Evolutionary conservation across 2,113 vertebrate species (phyloP), one percentile per base, ranked within the genome.

Genomic region (Hypocryptadius cinnamomeus): DNA sequence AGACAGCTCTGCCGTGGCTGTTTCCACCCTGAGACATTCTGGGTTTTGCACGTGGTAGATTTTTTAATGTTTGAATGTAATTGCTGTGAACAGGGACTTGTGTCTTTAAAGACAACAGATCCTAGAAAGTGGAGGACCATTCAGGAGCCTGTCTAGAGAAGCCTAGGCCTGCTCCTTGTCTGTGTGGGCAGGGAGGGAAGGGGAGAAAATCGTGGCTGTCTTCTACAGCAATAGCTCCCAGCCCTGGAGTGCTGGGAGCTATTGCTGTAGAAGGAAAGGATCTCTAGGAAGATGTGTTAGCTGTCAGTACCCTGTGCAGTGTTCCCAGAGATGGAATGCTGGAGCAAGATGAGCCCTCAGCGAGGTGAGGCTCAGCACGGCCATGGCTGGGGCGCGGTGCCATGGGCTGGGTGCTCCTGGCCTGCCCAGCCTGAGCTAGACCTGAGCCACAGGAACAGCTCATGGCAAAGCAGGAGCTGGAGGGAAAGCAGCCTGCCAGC

Each of bases 301-400:
- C 4, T 40, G 71, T 59, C 56, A 27, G 37, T 15, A 8, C 5
- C 11, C 54, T 6, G 2, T 45, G 54, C 39, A 17, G 45, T 8
- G 7, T 72, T 83, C 40, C 50, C 0, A 0, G 59, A 69, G 50
- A 3, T 21, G n/a, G 50, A 80, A 9, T 8, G 6, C 15, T 60
- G 54, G 45, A 16, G 69, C 44, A 15, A 23, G 21, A 17, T 12
- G 54, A 1, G 3, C 56, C 0, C 0, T 50, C 48, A 68, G 63
- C 0, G 4, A 30, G 56, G 54, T 3, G 11, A 20, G 59, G 37
- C 59, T 61, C 25, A 9, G 35, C 3, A 2, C 0, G 0, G 37
- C 72, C 15, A 0, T 7, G 28, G 39, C 78, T 0, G 11, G 31
- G 45, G 21, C 1, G 4, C 3, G 0, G 9, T 9, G 14, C 48